Percentiles rank a stretch among this genome's conserved stretches.
Evolutionary conservation across 2,797 vertebrate species (phyloP).

Genomic region (Chelon auratus): DNA sequence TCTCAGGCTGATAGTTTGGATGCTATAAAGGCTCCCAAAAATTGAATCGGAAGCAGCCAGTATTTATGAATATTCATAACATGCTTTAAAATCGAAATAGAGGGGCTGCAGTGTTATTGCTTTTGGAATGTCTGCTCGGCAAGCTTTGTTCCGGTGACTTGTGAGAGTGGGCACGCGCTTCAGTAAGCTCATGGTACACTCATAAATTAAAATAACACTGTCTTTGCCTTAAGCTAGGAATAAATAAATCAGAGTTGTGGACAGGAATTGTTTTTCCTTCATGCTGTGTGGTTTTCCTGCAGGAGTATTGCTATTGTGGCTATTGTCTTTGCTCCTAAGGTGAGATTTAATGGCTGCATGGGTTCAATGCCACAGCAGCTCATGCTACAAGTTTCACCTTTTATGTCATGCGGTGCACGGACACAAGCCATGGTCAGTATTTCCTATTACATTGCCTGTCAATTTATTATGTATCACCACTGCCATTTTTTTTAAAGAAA

Average conservation of each 20-base stretch:
- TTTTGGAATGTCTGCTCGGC: constrained; percentile 69
- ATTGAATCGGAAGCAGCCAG: constrained; percentile 70
- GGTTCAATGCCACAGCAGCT: constrained; percentile 57
- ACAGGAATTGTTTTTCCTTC: constrained; percentile 80
- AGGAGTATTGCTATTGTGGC: constrained; percentile 67
- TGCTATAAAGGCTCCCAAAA: constrained; percentile 60
- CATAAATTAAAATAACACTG: constrained; percentile 83
- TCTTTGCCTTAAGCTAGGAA: constrained; percentile 82
- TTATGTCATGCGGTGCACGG: constrained; percentile 13
- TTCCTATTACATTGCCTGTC: constrained; percentile 16
- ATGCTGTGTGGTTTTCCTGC: constrained; percentile 72
- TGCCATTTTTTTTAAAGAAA: constrained; percentile 15
- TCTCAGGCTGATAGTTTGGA: constrained; percentile 59
- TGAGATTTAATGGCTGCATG: constrained; percentile 77
- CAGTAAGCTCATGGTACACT: constrained; percentile 72
- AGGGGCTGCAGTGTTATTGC: constrained; percentile 69
- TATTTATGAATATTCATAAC: constrained; percentile 80
- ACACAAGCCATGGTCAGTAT: constrained; percentile 6
- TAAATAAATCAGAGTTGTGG: constrained; percentile 83
- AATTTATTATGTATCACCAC: constrained; percentile 21
- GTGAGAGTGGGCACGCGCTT: constrained; percentile 70
- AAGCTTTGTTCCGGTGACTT: constrained; percentile 66
- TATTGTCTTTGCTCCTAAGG: constrained; percentile 73
- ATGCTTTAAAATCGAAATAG: constrained; percentile 70
- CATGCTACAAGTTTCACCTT: constrained; percentile 43